Conservation (phyloP, 2,888 invertebrate species). For the Pedicia rivosa region DNA sequence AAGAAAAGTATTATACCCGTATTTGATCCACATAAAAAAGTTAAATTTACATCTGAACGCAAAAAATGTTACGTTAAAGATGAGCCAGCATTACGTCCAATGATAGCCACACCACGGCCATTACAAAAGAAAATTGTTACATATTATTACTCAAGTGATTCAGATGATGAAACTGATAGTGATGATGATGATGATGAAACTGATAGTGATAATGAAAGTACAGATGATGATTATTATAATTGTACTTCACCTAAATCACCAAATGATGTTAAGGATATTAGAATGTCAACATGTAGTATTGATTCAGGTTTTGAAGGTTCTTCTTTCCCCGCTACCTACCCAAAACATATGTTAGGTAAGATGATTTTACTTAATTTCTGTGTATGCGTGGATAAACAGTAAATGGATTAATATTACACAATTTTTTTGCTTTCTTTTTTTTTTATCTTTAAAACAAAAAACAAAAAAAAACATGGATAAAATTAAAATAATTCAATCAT, state of each 20-base stretch:
- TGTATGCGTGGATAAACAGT: no score
- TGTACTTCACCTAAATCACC: slow-evolving; percentile 12
- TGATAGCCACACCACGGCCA: slow-evolving; percentile 45
- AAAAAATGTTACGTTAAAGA: slow-evolving; percentile 33
- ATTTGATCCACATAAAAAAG: slow-evolving; percentile 30
- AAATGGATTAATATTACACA: not conserved
- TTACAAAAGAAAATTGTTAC: slow-evolving; percentile 34
- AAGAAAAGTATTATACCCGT: slow-evolving; percentile 24
- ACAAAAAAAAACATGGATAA: no score
- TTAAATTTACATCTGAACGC: slow-evolving; percentile 19
- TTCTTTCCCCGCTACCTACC: slow-evolving; percentile 47
- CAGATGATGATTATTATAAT: slow-evolving; percentile 21
- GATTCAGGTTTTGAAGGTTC: slow-evolving; percentile 69
- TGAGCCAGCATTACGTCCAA: slow-evolving; percentile 36
- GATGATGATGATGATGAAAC: slow-evolving; percentile 28
- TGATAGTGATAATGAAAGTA: slow-evolving; percentile 17
- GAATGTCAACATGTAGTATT: slow-evolving; percentile 58
- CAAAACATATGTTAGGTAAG: slow-evolving; percentile 41
- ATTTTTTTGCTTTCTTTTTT: not conserved
- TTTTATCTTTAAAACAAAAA: not conserved
- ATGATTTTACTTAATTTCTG: no score
- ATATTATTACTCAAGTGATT: slow-evolving; percentile 33
- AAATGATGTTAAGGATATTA: slow-evolving; percentile 23
- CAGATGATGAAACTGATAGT: slow-evolving; percentile 27
- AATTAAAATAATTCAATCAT: no score